Base-by-base conservation (phyloP, 2,797 vertebrate species). In the Arnoldichthys spilopterus region DNA sequence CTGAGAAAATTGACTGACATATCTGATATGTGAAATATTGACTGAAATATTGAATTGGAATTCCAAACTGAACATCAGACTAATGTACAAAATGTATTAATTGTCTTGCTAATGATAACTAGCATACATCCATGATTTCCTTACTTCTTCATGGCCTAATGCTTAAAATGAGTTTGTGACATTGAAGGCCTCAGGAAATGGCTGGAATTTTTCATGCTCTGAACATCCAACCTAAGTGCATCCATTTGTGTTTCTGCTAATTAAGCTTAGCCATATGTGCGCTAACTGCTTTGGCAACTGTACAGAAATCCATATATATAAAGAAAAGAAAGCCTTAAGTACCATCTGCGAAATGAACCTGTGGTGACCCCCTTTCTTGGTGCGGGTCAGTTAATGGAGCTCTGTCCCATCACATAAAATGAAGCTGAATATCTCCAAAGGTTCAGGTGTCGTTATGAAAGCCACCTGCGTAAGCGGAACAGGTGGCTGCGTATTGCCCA, bases 371-470 rank as follows among this genome's bases (percentile, higher is more conserved):
- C 45, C 58, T 77, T 63, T 37, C 12, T 11, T 16, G 62, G 58
- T 54, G 30, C 20, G 13, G 72, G 51, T 68, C 56, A 34, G 72
- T 72, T 74, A 82, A 84, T 86, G 76, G 72, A 79, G 67, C 56
- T 66, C 34, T 15, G 4, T 56, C 24, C 62, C 15, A 7, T 62
- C 54, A 22, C 71, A 58, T 34, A 34, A 74, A 79, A 79, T 53
- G n/a, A 28, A 67, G 68, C 63, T 76, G 15, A 51, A 72, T 40
- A 63, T 77, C 66, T 63, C 43, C 6, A 37, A 64, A 30, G 70
- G 40, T 30, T 20, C 58, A 70, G 40, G 51, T 30, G 20, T 32
- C 7, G 26, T 30, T 47, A 63, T 37, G 16, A 70, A 32, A 34
- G 43, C 3, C 45, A n/a, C 59, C 43, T 64, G 11, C 58, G 49